A percentile compares a stretch with the other conserved stretches of the same genome.
Conservation (phyloP, 2,113 vertebrate species). For the Scopus umbretta region DNA sequence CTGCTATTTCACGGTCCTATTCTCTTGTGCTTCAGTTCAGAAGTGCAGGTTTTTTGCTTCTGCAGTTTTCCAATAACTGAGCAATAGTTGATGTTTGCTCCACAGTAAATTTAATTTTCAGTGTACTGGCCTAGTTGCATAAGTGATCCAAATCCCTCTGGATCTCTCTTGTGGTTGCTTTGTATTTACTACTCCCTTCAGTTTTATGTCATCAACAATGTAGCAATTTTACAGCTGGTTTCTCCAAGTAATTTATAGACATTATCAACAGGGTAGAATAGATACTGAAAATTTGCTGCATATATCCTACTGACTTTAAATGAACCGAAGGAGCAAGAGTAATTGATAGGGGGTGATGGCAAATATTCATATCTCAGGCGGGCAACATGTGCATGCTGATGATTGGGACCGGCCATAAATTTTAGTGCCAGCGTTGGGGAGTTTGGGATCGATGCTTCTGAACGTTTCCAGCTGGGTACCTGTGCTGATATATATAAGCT, state of each 20-base stretch:
- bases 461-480: background rate
- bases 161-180: constrained; percentile 50
- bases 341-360: background rate
- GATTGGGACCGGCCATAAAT: background rate
- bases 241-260: constrained; percentile 54
- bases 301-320: constrained; percentile 25
- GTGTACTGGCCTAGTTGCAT: constrained; percentile 62
- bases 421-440: background rate
- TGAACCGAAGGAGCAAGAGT: background rate
- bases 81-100: background rate
- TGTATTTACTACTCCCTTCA: constrained; percentile 66
- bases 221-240: constrained; percentile 36
- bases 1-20: background rate
- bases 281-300: constrained; percentile 23
- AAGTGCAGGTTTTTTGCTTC: background rate
- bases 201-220: constrained; percentile 61
- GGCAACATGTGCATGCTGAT: background rate
- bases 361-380: background rate
- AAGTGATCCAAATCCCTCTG: constrained; percentile 55
- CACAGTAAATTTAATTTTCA: background rate
- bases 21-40: background rate
- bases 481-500: background rate
- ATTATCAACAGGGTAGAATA: constrained; percentile 34
- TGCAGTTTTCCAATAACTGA: constrained; percentile 25
- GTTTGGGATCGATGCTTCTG: background rate